A percentile compares a stretch with the other conserved stretches of the same genome.
These are phyloP conservation scores for Antheraea mylitta DNA, from an alignment of 1,140 invertebrate species.

Conservation along the genomic window DNA sequence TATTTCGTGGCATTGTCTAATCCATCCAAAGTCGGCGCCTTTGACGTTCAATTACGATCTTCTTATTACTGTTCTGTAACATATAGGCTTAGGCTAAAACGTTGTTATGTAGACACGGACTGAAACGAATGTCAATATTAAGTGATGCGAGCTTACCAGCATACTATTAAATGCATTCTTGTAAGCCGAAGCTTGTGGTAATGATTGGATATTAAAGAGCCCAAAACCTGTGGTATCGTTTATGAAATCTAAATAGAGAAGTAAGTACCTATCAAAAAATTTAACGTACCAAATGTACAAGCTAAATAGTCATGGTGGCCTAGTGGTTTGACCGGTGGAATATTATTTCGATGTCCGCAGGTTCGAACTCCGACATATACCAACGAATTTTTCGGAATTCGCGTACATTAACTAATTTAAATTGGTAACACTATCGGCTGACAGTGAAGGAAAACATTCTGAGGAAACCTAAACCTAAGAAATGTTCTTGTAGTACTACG, in stretches of 20 bases:
- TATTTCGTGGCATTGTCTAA: slow-evolving; percentile 35
- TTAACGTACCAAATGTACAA: no score
- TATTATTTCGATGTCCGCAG: no score
- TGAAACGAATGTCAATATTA: slow-evolving; percentile 38
- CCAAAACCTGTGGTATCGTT: background rate
- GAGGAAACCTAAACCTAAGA: no score
- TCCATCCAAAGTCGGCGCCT: slow-evolving; percentile 44
- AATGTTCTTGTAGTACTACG: no score
- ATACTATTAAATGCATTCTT: slow-evolving; percentile 1
- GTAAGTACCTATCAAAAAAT: background rate
- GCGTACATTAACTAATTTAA: no score
- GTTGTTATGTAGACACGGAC: slow-evolving; percentile 62
- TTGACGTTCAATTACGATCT: slow-evolving; percentile 68
- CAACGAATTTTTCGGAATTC: no score
- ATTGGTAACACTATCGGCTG: no score
- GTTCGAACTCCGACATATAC: no score
- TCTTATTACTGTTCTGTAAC: slow-evolving; percentile 51
- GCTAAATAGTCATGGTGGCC: no score
- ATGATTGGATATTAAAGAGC: background rate
- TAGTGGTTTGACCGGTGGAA: no score
- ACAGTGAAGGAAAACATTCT: no score
- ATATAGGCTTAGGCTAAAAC: slow-evolving; percentile 66
- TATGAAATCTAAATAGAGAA: background rate
- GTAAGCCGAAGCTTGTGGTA: background rate
- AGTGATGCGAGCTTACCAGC: slow-evolving; percentile 32